Conservation (phyloP, 2,888 invertebrate genomes). For the Merodon equestris region DNA sequence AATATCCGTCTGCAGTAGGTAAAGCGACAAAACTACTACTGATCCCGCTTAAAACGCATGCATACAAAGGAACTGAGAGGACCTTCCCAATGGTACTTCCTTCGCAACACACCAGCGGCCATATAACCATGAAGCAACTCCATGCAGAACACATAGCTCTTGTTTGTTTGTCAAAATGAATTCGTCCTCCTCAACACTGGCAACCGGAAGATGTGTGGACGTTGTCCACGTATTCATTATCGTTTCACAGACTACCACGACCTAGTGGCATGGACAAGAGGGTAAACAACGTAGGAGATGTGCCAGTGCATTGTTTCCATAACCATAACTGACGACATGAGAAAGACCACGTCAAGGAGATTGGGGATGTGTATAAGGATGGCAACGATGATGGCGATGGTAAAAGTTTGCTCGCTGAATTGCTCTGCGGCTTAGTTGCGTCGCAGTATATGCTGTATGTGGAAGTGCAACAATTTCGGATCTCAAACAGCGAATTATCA, state of each 20-base stretch:
- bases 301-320: not conserved
- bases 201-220: constrained; percentile 14
- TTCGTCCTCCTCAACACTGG: constrained; percentile 28
- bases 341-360: not conserved
- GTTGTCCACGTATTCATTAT: constrained; percentile 51
- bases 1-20: constrained; percentile 46
- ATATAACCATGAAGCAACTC: constrained; percentile 47
- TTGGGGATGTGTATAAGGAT: too few relatives aligned
- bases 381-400: constrained; percentile 5
- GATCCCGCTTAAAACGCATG: constrained; percentile 55
- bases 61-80: constrained; percentile 53
- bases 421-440: not conserved
- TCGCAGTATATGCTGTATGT: constrained; percentile 14
- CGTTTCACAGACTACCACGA: constrained; percentile 49
- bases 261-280: constrained; percentile 46
- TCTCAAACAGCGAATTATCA: constrained; percentile 57
- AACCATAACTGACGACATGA: not conserved
- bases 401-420: constrained; percentile 39
- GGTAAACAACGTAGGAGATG: constrained; percentile 31
- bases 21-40: constrained; percentile 54
- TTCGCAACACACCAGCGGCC: constrained; percentile 29
- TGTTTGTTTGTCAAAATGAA: constrained; percentile 61
- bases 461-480: constrained; percentile 50
- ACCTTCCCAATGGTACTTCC: constrained; percentile 14
- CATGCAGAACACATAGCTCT: constrained; percentile 50